Conservation (phyloP, 2,797 vertebrate species). For the Australoheros facetus region DNA sequence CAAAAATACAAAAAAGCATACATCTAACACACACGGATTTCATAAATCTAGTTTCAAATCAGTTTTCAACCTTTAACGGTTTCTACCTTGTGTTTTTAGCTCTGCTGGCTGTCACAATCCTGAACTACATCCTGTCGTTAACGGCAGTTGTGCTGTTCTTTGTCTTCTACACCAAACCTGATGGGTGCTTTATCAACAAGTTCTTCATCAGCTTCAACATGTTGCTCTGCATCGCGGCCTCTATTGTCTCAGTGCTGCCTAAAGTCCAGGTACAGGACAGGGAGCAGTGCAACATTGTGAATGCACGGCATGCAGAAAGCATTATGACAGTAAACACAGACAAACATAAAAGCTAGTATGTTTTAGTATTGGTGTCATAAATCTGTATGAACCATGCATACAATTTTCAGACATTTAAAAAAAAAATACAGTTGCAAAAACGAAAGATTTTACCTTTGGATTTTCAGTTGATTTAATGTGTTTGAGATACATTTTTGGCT, state of each 20-base stretch:
- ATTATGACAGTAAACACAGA: neutral
- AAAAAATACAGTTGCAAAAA: too few species aligned
- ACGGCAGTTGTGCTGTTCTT: constrained; percentile 79
- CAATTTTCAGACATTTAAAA: too few species aligned
- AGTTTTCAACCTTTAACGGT: neutral
- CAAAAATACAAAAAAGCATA: too few species aligned
- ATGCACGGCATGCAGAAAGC: neutral
- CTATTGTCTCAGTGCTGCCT: constrained; percentile 84
- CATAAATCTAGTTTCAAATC: neutral
- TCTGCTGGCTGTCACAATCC: constrained; percentile 80
- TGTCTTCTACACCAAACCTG: constrained; percentile 85
- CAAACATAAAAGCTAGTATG: neutral
- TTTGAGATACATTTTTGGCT: too few species aligned
- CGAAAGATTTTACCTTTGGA: too few species aligned
- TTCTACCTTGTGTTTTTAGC: constrained; percentile 70
- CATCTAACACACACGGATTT: neutral
- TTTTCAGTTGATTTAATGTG: too few species aligned
- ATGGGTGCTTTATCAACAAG: constrained; percentile 88
- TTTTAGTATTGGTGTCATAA: neutral
- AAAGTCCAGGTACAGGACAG: constrained; percentile 89
- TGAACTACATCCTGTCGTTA: constrained; percentile 84
- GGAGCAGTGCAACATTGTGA: neutral
- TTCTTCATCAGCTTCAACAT: constrained; percentile 92
- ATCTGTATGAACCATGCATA: too few species aligned
- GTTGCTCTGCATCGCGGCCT: constrained; percentile 84